These are phyloP conservation scores for Uloborus diversus DNA, from an alignment of 1,140 invertebrate species.

Conservation along the genomic window DNA sequence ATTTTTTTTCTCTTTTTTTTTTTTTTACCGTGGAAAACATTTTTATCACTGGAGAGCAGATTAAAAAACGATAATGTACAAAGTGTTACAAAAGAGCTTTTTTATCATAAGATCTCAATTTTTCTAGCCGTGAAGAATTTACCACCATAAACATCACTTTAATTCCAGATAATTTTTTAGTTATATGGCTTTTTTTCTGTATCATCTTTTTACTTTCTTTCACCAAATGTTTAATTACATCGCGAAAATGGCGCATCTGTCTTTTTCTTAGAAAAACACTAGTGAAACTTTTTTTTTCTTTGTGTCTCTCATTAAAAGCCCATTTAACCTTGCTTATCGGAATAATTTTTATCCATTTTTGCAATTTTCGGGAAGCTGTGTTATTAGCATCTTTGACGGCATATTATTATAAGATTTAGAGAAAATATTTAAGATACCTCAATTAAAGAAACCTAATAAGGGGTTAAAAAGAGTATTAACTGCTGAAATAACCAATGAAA, in stretches of 20 bases:
- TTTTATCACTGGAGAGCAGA: neutral
- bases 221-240: conserved; percentile 33
- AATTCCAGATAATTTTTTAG: conserved; percentile 26
- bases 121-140: conserved; percentile 1
- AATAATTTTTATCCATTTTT: conserved; percentile 15
- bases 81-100: neutral
- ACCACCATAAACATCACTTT: conserved; percentile 34
- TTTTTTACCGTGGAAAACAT: neutral
- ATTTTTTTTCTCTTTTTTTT: neutral
- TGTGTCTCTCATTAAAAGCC: conserved; percentile 41
- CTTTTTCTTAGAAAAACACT: neutral
- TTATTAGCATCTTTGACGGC: too few species aligned
- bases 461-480: neutral
- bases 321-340: conserved; percentile 27
- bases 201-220: neutral
- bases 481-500: neutral
- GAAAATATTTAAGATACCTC: neutral
- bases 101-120: neutral
- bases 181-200: neutral
- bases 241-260: conserved; percentile 42
- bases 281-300: neutral
- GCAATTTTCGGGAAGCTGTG: neutral
- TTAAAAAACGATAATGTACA: neutral
- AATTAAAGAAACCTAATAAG: neutral
- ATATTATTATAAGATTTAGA: too few species aligned